Evolutionary conservation across 2,888 invertebrate genomes (phyloP), one percentile per base, ranked within the genome.

Genomic region (Cheilosia scutellata): DNA sequence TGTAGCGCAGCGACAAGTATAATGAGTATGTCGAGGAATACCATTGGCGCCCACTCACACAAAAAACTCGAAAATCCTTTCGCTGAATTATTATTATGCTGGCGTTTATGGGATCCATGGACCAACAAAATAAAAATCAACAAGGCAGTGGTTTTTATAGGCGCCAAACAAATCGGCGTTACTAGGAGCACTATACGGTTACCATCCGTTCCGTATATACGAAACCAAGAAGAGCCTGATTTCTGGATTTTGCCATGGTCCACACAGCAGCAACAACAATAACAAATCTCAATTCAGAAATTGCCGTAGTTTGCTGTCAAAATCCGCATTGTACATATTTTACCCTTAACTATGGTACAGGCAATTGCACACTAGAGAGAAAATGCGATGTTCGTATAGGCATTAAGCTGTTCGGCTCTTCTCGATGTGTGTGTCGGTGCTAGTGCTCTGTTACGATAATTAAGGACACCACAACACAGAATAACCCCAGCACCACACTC

Each of bases 251-350:
- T 53, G 5, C 62, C 33, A 37, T 25, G 20, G 25, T 40, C 49
- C 7, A n/a, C 42, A n/a, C 53, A 60, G 31, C 40, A 33, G 49
- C 31, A 44, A 49, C 33, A 71, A 79, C 84, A 80, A 75, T 80
- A 80, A 84, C 84, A 84, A 84, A 84, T 84, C 80, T 84, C 79
- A 75, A 80, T 84, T 76, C 75, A 53, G 62, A 84, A 84, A 80
- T 80, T 80, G 79, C 58, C 70, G 66, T 79, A 75, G 79, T 75
- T 84, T 75, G 70, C 84, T 80, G 86, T 77, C 76, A 76, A 86
- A 86, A 86, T 76, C 75, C 68, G 82, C 66, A 76, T 71, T 71
- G 72, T 72, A 72, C 71, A 86, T 77, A 80, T 76, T 79, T 84
- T 71, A 75, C 51, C 70, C 58, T 79, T 75, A 80, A 79, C 80